Evolutionary conservation across 1,140 invertebrate genomes (phyloP).

Genomic region (Aricia agestis): DNA sequence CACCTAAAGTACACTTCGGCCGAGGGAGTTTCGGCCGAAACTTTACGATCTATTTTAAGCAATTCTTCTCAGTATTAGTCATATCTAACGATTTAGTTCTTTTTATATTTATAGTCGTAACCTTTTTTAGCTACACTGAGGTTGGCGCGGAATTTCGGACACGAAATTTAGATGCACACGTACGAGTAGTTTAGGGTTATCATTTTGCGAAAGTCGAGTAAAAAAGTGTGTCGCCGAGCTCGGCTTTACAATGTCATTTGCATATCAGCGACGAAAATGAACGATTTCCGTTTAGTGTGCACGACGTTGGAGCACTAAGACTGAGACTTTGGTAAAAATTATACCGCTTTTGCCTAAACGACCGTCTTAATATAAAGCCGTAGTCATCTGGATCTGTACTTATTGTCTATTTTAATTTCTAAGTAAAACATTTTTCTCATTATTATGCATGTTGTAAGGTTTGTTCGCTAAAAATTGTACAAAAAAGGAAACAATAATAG

Average conservation of each 20-base stretch:
- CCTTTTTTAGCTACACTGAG: conserved; percentile 3
- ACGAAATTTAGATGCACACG: conserved; percentile 37
- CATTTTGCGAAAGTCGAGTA: conserved; percentile 33
- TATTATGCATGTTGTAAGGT: no score
- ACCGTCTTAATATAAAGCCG: conserved; percentile 46
- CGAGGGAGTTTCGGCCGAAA: not conserved
- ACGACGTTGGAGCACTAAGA: conserved; percentile 67
- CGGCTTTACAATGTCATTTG: conserved; percentile 28
- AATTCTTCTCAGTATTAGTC: conserved; percentile 9
- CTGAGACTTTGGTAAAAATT: conserved; percentile 62
- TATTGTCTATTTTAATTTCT: no score
- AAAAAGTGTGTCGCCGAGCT: conserved; percentile 20
- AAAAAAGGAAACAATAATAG: no score
- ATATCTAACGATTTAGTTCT: conserved; percentile 14
- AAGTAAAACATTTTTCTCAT: no score
- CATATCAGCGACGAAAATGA: conserved; percentile 42
- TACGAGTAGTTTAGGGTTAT: conserved; percentile 41
- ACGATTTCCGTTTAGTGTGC: conserved; percentile 51
- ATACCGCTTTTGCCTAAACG: conserved; percentile 48
- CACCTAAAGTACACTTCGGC: conserved; percentile 10
- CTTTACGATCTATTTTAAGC: conserved; percentile 7
- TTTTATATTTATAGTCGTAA: conserved; percentile 22
- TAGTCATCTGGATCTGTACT: conserved; percentile 21
- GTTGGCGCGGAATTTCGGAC: not conserved
- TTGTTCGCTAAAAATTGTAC: no score